Evolutionary conservation across 2,113 vertebrate species (phyloP).

Genomic region (Corydoras sp.): DNA sequence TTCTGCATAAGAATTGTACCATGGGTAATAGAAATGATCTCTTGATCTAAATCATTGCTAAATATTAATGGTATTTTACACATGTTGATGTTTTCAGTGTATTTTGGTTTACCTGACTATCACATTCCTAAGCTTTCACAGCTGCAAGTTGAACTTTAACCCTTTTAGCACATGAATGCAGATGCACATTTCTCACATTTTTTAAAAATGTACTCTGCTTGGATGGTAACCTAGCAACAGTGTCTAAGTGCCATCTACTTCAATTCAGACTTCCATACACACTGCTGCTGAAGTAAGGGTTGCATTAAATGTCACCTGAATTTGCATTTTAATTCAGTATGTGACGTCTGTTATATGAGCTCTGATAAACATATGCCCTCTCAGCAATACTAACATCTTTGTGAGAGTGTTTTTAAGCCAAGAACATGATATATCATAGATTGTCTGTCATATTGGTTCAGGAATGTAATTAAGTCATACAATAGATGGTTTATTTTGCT

Average conservation of each 20-base stretch:
- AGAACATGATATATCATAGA: too few relatives aligned
- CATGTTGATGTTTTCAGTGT: background rate
- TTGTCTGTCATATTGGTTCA: background rate
- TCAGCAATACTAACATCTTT: background rate
- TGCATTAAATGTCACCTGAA: conserved; percentile 14
- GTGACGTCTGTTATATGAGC: background rate
- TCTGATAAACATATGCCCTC: background rate
- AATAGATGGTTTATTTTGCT: background rate
- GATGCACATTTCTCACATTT: conserved; percentile 32
- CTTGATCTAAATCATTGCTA: too few relatives aligned
- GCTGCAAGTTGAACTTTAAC: conserved; percentile 34
- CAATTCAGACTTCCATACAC: conserved; percentile 19
- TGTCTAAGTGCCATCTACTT: conserved; percentile 29
- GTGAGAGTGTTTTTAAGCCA: background rate
- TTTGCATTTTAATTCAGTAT: conserved; percentile 8
- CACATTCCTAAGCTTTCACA: conserved; percentile 14
- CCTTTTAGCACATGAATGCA: conserved; percentile 33
- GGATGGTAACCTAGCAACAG: conserved; percentile 53
- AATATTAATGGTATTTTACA: too few relatives aligned
- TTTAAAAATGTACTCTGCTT: conserved; percentile 34
- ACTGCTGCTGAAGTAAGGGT: conserved; percentile 2
- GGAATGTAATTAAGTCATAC: background rate
- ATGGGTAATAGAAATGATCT: too few relatives aligned
- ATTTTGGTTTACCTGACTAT: conserved; percentile 2
- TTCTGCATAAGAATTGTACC: too few relatives aligned